Evolutionary conservation across 2,888 invertebrate species (phyloP).

Genomic region (Acrocera orbiculus): DNA sequence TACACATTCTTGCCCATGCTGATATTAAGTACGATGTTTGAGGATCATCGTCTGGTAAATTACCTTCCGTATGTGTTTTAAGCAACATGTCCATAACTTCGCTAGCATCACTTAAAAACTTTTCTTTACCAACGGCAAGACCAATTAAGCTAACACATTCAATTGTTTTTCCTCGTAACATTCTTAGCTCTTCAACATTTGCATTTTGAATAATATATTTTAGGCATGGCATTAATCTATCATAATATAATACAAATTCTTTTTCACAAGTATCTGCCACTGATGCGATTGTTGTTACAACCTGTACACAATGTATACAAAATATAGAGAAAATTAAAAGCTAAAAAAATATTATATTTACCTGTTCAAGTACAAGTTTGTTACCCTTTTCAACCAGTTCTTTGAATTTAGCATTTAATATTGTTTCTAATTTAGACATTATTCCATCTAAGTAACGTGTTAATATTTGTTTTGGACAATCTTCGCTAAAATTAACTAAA

Average conservation of each 20-base stretch:
- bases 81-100: constrained; percentile 91
- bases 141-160: constrained; percentile 98
- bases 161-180: constrained; percentile 93
- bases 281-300: constrained; percentile 96
- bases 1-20: constrained; percentile 98
- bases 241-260: constrained; percentile 88
- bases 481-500: constrained; percentile 97
- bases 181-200: constrained; percentile 66
- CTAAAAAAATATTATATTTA: constrained; percentile 10
- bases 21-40: constrained; percentile 96
- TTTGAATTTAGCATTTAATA: constrained; percentile 82
- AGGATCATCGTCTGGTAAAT: constrained; percentile 85
- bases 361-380: constrained; percentile 89
- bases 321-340: not conserved
- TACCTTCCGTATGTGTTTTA: constrained; percentile 73
- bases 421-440: constrained; percentile 76
- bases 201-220: constrained; percentile 96
- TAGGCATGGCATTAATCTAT: constrained; percentile 80
- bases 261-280: constrained; percentile 97
- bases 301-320: constrained; percentile 19
- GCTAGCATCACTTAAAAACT: constrained; percentile 79
- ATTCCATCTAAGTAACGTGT: constrained; percentile 79
- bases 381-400: constrained; percentile 88
- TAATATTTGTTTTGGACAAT: constrained; percentile 89
- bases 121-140: constrained; percentile 61